Conservation (phyloP, 92 coral and sea anemone species). For the Epizoanthus illoricatus region DNA sequence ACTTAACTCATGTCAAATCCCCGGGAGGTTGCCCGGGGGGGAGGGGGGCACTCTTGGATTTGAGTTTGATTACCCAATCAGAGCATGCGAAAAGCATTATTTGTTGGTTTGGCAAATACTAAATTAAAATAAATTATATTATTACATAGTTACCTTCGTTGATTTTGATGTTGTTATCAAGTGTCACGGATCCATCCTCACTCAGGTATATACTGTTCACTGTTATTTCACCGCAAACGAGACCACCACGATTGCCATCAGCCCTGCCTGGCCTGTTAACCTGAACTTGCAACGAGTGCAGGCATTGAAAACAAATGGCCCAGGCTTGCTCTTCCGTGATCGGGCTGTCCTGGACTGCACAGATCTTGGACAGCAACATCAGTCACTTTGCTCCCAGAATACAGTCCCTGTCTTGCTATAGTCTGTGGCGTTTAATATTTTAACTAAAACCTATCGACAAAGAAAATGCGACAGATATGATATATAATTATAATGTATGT, state of each 20-base stretch:
- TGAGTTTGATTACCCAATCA: neutral
- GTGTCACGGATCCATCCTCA: slow-evolving; percentile 19
- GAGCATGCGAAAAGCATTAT: neutral
- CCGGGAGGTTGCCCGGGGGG: too few relatives aligned
- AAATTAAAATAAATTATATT: too few relatives aligned
- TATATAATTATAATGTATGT: too few relatives aligned
- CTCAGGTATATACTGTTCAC: slow-evolving; percentile 10
- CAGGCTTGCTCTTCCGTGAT: slow-evolving; percentile 34
- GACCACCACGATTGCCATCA: neutral
- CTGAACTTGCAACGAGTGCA: slow-evolving; percentile 16
- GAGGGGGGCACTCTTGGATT: too few relatives aligned
- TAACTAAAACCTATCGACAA: too few relatives aligned
- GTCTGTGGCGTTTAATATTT: too few relatives aligned
- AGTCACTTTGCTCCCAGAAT: too few relatives aligned
- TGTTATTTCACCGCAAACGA: slow-evolving; percentile 21
- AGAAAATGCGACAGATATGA: too few relatives aligned
- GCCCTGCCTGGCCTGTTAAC: neutral
- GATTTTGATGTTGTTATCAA: neutral
- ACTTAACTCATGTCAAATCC: too few relatives aligned
- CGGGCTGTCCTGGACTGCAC: slow-evolving; percentile 13
- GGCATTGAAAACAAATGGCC: slow-evolving; percentile 32
- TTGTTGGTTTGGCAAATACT: too few relatives aligned
- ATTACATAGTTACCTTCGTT: neutral
- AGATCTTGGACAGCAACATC: slow-evolving; percentile 18
- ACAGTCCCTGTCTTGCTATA: too few relatives aligned